Evolutionary conservation across 2,888 invertebrate species (phyloP).

Genomic region (Synanthedon tipuliformis): DNA sequence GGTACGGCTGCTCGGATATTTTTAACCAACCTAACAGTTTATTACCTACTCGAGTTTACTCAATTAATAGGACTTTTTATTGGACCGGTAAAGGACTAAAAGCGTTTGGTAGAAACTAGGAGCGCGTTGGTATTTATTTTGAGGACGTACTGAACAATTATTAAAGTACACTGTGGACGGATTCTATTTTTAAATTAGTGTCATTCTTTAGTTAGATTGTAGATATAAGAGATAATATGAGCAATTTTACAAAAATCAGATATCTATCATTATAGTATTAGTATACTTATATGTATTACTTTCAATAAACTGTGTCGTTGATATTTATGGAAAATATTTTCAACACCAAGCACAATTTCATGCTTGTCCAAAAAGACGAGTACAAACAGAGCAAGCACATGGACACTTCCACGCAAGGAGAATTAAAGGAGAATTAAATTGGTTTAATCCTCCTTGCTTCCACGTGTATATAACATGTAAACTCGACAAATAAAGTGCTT

Average conservation of each 20-base stretch:
- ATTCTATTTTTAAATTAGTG: slow-evolving; percentile 1
- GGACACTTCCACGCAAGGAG: too few relatives aligned
- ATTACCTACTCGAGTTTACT: slow-evolving; percentile 64
- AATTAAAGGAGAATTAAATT: too few relatives aligned
- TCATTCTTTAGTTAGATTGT: neutral
- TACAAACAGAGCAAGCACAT: too few relatives aligned
- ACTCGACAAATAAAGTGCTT: too few relatives aligned
- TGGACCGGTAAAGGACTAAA: slow-evolving; percentile 62
- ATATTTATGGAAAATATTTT: too few relatives aligned
- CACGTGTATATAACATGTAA: too few relatives aligned
- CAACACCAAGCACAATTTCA: too few relatives aligned
- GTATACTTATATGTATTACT: too few relatives aligned
- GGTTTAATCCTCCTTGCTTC: too few relatives aligned
- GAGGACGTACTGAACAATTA: neutral
- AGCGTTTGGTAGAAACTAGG: slow-evolving; percentile 37
- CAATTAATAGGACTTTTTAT: slow-evolving; percentile 69
- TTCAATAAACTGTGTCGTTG: too few relatives aligned
- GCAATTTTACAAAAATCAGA: neutral
- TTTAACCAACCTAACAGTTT: slow-evolving; percentile 66
- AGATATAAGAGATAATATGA: too few relatives aligned
- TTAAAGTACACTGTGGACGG: neutral
- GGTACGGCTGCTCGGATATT: slow-evolving; percentile 52
- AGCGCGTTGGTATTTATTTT: neutral
- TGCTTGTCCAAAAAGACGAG: too few relatives aligned
- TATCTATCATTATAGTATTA: neutral